Base-by-base conservation (phyloP, 2,888 invertebrate genomes). In the Eupithecia insigniata region DNA sequence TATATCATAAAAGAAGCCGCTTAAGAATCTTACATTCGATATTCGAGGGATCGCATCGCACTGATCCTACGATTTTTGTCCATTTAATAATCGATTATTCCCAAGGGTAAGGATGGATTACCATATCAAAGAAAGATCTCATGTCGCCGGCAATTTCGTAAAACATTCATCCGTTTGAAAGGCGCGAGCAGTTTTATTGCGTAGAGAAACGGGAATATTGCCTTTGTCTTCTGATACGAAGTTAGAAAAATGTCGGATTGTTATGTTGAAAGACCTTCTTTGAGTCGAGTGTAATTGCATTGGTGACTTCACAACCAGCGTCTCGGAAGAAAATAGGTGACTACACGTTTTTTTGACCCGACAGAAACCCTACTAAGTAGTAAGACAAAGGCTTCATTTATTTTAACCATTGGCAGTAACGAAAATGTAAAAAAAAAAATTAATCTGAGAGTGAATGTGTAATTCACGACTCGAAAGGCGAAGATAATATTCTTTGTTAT, bases 1-100 rank as follows among this genome's bases (percentile, higher is more conserved):
- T 82, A 80, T 82, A 80, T 83, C 85, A 84, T 85, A 89, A 90
- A 89, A 74, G 85, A 88, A 89, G 87, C 85, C 84, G 84, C 86
- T 88, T 87, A 89, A 85, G 85, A 83, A 80, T 83, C 85, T 86
- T 81, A 84, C 84, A 87, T 83, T 85, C 81, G 84, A 85, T 87
- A 86, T 85, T 83, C 78, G 81, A 79, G 82, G 83, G 86, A 87
- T 79, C 83, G 81, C 65, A 87, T 79, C 83, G 81, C 65, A 75
- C 85, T 85, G 89, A 89, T 90, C 87, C 85, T 79, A 83, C 87
- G 87, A 88, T 87, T 90, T 89, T 87, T 89, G 87, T 88, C 90
- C 90, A 89, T 92, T 91, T 92, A 91, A 92, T 92, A 93, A 92
- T 92, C 91, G 91, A 91, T 92, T 90, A 90, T 90, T 86, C 89